Conservation (phyloP, 2,888 invertebrate species). For the Anthophora plumipes region DNA sequence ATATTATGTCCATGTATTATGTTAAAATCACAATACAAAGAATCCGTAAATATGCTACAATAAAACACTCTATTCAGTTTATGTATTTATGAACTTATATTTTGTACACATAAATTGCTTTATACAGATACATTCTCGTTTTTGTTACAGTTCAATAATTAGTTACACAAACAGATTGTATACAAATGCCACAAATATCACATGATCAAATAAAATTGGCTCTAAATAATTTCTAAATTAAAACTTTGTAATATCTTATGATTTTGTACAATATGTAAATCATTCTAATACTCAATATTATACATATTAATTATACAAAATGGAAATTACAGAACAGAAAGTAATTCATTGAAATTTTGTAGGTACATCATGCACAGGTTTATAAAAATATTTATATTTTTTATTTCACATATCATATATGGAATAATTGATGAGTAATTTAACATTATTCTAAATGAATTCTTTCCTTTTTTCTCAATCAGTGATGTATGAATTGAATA, state of each 20-base stretch:
- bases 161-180: conserved; percentile 18
- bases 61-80: conserved; percentile 63
- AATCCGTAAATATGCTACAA: conserved; percentile 86
- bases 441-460: background rate
- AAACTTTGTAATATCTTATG: conserved; percentile 10
- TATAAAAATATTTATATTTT: conserved; percentile 23
- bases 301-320: conserved; percentile 28
- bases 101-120: conserved; percentile 38
- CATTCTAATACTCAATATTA: conserved; percentile 19
- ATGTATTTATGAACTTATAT: conserved; percentile 40
- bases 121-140: conserved; percentile 37
- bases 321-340: conserved; percentile 7
- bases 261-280: conserved; percentile 31
- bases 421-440: background rate
- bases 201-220: conserved; percentile 9
- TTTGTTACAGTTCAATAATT: conserved; percentile 12
- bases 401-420: background rate
- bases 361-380: conserved; percentile 34
- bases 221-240: conserved; percentile 6
- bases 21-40: conserved; percentile 87
- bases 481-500: conserved; percentile 7
- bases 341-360: conserved; percentile 1
- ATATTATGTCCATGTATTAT: conserved; percentile 87
- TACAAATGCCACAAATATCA: conserved; percentile 33
- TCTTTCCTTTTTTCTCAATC: background rate